A percentile compares a stretch with the other conserved stretches of the same genome.
phyloP scores from a whole-genome alignment of 2,888 invertebrate genomes.

The Tridacna gigas region DNA sequence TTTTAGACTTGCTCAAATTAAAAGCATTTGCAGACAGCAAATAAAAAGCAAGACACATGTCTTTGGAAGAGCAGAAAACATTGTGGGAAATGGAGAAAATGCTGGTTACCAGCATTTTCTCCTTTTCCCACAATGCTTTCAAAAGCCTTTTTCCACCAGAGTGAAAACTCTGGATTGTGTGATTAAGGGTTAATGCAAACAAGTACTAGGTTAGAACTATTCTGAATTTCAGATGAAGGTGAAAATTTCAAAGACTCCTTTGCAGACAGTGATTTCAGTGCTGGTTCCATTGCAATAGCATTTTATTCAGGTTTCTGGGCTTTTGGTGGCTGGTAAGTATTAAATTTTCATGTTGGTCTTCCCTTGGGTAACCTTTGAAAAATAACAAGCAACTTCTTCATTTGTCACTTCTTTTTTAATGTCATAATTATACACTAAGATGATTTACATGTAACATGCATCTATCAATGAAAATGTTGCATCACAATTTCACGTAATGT shows the following conservation, averaged over 20 bases:
- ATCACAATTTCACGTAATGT: too few relatives aligned
- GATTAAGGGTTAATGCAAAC: not conserved
- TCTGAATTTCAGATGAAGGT: constrained; percentile 22
- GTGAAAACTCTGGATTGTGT: not conserved
- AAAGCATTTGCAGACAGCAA: too few relatives aligned
- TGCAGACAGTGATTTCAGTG: constrained; percentile 86
- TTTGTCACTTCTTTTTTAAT: too few relatives aligned
- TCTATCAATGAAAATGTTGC: too few relatives aligned
- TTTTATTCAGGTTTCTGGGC: constrained; percentile 84
- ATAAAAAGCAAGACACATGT: too few relatives aligned
- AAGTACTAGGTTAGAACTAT: not conserved
- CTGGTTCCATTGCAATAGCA: constrained; percentile 87
- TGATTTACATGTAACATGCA: too few relatives aligned
- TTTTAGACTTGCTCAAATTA: too few relatives aligned
- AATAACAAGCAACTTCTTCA: too few relatives aligned
- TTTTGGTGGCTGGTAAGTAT: constrained; percentile 86
- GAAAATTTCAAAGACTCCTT: constrained; percentile 78
- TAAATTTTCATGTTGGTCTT: too few relatives aligned
- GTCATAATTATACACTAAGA: too few relatives aligned
- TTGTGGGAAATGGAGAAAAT: not conserved
- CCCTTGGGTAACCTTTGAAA: too few relatives aligned
- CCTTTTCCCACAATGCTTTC: not conserved
- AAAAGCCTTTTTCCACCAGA: not conserved
- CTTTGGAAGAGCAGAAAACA: not conserved
- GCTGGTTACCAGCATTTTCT: not conserved